These are phyloP conservation scores for Aromia moschata DNA, from an alignment of 2,888 invertebrate genomes.

Conservation along the genomic window DNA sequence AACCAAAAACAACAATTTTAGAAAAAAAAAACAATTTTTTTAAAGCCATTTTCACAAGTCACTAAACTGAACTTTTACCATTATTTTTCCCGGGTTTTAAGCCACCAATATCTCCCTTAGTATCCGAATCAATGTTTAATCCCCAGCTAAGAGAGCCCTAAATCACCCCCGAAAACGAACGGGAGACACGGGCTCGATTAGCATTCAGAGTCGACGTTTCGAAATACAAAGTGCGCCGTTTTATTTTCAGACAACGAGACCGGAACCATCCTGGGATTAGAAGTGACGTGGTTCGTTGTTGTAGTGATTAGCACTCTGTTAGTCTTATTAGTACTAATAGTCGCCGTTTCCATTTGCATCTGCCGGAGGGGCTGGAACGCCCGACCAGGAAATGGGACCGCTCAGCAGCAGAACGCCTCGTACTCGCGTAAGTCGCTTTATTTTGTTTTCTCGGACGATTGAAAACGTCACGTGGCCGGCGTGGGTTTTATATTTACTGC, in stretches of 20 bases:
- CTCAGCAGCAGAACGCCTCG: conserved; percentile 65
- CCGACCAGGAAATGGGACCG: conserved; percentile 58
- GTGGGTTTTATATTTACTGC: background rate
- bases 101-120: too few relatives aligned
- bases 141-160: too few relatives aligned
- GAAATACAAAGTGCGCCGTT: conserved; percentile 9
- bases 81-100: too few relatives aligned
- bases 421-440: conserved; percentile 61
- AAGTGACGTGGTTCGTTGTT: conserved; percentile 80
- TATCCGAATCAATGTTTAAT: too few relatives aligned
- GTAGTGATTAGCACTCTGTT: conserved; percentile 76
- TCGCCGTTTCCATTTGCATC: conserved; percentile 78
- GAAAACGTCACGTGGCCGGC: background rate
- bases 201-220: background rate
- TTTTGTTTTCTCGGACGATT: conserved; percentile 2
- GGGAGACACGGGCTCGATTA: background rate
- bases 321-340: conserved; percentile 74
- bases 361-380: conserved; percentile 73
- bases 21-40: too few relatives aligned
- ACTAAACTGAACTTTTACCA: too few relatives aligned
- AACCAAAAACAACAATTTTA: too few relatives aligned
- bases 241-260: conserved; percentile 68
- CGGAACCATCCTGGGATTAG: conserved; percentile 75
- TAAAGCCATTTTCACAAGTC: too few relatives aligned
- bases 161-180: too few relatives aligned